Evolutionary conservation across 2,797 vertebrate genomes (phyloP).

Genomic region (Buphagus erythrorhynchus): DNA sequence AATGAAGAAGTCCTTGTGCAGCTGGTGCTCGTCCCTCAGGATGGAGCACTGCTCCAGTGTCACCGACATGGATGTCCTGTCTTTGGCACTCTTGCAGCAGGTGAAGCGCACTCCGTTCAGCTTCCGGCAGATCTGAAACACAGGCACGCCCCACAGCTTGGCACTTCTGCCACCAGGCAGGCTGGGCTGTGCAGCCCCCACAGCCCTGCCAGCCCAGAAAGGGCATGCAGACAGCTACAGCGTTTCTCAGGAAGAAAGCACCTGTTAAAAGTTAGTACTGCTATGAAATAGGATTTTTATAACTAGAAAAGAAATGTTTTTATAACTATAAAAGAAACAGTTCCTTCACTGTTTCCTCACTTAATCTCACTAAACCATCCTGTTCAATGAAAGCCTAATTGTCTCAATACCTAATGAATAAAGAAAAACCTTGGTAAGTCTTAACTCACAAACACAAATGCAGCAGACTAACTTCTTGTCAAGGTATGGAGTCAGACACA

Average conservation of each 20-base stretch:
- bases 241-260: not conserved
- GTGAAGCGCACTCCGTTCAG: constrained; percentile 97
- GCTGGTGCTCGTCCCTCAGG: constrained; percentile 92
- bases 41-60: constrained; percentile 96
- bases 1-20: constrained; percentile 94
- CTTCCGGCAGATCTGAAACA: constrained; percentile 92
- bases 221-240: accelerated
- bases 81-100: constrained; percentile 99
- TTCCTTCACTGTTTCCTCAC: not conserved
- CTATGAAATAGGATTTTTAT: not conserved
- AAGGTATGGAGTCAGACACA: not conserved
- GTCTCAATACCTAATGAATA: not conserved
- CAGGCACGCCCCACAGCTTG: not conserved
- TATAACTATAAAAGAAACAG: not conserved
- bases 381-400: not conserved
- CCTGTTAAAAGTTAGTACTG: not conserved
- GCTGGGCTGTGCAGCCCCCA: not conserved
- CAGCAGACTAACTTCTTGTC: not conserved
- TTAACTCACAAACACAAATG: not conserved
- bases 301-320: not conserved
- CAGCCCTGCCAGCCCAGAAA: not conserved
- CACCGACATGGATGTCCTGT: constrained; percentile 98
- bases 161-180: not conserved
- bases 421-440: not conserved
- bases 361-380: not conserved